Evolutionary conservation across 2,888 invertebrate species (phyloP), one percentile per base, ranked within the genome.

Genomic region (Morpho helenor): DNA sequence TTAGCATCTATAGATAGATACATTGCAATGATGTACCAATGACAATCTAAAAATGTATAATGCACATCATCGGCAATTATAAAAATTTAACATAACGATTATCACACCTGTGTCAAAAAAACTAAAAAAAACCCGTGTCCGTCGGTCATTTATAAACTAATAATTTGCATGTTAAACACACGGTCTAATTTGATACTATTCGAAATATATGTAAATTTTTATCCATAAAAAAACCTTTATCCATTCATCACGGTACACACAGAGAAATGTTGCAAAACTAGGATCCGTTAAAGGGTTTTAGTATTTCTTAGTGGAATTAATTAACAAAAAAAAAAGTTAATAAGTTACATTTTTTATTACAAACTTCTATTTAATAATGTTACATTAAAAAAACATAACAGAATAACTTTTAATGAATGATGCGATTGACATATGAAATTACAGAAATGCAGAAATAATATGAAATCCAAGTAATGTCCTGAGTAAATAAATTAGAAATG

Each of bases 251-350:
- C 61, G 59, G 63, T 55, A 64, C 64, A 52, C 52, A 56, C 39
- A 52, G 63, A 60, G 62, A 62, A 64, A 59, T 51, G 62, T 64
- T 64, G 64, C 62, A 62, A 52, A 64, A 62, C 62, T 59, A 64
- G 64, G 59, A 62, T 51, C 52, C 9, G 16, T 41, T 42, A 53
- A 49, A 43, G 49, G 45, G 7, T 9, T 45, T 56, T 56, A 50
- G 50, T 50, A 50, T 2, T 41, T 51, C 46, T 59, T 59, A 50
- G 47, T 61, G 49, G 39, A 47, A 54, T 51, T 42, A 52, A 52
- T 47, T 56, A 53, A 40, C 47, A 62, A 62, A 59, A 61, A 16
- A 16, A 61, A 59, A 59, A 59, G 52, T 52, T 48, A 52, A 56
- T 52, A 56, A 52, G 41, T 59, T 52, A 62, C 46, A 23, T 57